Base-by-base conservation (phyloP, 1,140 invertebrate species). In the Maniola jurtina region DNA sequence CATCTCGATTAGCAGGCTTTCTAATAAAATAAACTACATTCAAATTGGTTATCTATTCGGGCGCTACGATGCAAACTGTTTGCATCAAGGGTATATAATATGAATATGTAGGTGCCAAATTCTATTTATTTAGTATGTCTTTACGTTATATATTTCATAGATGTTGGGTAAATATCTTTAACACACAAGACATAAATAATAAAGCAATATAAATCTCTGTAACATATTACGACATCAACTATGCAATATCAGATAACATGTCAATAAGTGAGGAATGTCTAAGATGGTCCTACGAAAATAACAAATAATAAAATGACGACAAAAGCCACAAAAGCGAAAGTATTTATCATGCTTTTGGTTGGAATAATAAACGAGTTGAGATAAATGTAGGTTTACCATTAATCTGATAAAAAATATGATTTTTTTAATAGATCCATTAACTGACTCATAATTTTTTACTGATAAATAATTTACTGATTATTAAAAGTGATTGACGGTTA, bases 271-370 rank as follows among this genome's bases (percentile, higher is more conserved):
- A 40, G 38, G 13, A 45, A 45, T 45, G 42, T 45, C 13, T 13
- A 25, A 59, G 38, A 33, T 59, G 42, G 5, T 45, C 42, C 38
- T 11, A 45, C 9, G 6, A 6, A 45, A 45, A 45, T 45, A 52
- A 52, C 14, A 52, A 52, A 25, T 10, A 52, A 52, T 14, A 52
- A 11, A 52, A 48, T 61, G 34, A 50, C 59, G 40, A 45, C 57
- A 45, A 45, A n/a, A 45, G 11, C 10, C 16, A 14, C 13, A 50
- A 45, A 61, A 61, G 59, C 59, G 59, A 61, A 61, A 61, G 59
- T 50, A 36, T 50, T 38, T 57, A 61, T 50, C 25, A 61, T 9
- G 59, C 33, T 61, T 61, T 36, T 40, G 15, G n/a, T 48, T 50
- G 34, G 45, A 61, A 61, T 50, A 36, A 25, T 14, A 48, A 61